phyloP scores from a whole-genome alignment of 2,888 invertebrate species.

The Plagodis pulveraria region DNA sequence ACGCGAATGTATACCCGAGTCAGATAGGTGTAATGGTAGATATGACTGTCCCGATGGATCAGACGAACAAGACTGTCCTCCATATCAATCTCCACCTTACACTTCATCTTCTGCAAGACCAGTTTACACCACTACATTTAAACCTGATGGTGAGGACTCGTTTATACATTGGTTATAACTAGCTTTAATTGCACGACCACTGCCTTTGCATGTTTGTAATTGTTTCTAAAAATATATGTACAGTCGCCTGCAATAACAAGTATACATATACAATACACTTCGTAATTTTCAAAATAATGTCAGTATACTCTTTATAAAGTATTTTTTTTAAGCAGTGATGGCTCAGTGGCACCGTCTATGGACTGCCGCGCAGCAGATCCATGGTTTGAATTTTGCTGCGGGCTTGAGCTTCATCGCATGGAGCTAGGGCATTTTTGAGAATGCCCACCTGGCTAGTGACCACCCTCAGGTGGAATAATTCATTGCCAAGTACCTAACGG shows the following conservation, averaged over 20 bases:
- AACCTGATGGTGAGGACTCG: background rate
- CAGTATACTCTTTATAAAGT: too few species aligned
- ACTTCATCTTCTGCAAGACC: background rate
- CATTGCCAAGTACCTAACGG: too few species aligned
- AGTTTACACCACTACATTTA: background rate
- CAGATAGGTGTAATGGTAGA: constrained; percentile 86
- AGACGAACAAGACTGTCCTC: constrained; percentile 87
- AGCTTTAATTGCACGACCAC: background rate
- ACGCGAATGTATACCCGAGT: constrained; percentile 87
- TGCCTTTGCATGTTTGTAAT: background rate
- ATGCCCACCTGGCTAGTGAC: too few species aligned
- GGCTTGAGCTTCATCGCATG: too few species aligned
- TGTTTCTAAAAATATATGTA: background rate
- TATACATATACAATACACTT: too few species aligned
- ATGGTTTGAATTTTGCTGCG: too few species aligned
- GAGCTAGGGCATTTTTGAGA: too few species aligned
- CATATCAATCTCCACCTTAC: constrained; percentile 11
- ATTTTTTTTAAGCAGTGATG: too few species aligned
- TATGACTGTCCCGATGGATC: constrained; percentile 87
- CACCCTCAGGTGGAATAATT: too few species aligned
- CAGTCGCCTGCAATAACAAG: background rate
- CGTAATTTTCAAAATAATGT: too few species aligned
- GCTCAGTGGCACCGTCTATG: too few species aligned
- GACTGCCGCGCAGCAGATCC: too few species aligned
- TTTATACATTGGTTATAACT: background rate